Conservation (phyloP, 2,888 invertebrate genomes). For the Philopedon plagiatum region DNA sequence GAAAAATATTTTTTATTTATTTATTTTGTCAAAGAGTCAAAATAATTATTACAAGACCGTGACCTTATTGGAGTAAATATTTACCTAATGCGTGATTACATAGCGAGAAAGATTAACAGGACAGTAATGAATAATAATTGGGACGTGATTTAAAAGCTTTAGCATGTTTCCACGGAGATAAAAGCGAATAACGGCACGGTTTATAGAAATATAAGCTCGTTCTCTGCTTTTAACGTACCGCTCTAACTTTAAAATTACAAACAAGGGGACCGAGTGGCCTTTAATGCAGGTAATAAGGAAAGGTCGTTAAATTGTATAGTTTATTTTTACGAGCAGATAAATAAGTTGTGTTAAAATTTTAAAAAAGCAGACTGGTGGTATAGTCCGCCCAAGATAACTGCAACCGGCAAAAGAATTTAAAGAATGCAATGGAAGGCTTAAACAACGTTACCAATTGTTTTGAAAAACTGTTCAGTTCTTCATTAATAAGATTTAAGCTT, state of each 20-base stretch:
- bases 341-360: not conserved
- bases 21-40: no score
- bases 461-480: no score
- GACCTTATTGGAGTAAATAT: no score
- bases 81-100: not conserved
- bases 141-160: not conserved
- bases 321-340: not conserved
- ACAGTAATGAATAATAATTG: not conserved
- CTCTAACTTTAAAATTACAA: constrained; percentile 3
- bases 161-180: not conserved
- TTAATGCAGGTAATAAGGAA: not conserved
- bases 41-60: no score
- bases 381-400: no score
- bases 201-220: constrained; percentile 15
- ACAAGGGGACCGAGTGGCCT: not conserved
- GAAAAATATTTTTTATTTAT: no score
- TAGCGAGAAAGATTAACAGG: not conserved
- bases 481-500: no score
- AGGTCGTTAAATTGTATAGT: not conserved
- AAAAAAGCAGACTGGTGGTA: no score
- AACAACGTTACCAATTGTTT: no score
- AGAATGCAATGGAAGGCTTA: no score
- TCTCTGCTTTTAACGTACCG: constrained; percentile 6
- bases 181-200: not conserved
- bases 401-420: no score